Evolutionary conservation across 1,140 invertebrate species (phyloP).

Genomic region (Samia ricini): DNA sequence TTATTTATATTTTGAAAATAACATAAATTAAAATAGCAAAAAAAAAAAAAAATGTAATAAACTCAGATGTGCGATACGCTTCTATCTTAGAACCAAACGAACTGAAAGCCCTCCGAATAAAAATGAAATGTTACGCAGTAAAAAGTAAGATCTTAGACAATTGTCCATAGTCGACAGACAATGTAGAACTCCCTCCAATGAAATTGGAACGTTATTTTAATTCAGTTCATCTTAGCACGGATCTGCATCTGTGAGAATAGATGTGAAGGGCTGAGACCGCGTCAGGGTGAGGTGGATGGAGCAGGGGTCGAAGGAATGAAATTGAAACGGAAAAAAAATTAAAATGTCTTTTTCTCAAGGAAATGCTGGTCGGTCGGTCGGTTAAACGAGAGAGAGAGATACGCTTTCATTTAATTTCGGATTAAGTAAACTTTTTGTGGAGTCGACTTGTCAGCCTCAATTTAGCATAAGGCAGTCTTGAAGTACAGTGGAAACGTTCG

Average conservation of each 20-base stretch:
- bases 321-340: conserved; percentile 8
- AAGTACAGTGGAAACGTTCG: not conserved
- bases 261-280: too few species aligned
- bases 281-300: too few species aligned
- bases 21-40: too few species aligned
- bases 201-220: conserved; percentile 7
- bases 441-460: not conserved
- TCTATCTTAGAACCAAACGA: not conserved
- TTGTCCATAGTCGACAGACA: conserved; percentile 7
- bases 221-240: not conserved
- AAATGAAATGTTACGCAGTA: conserved; percentile 50
- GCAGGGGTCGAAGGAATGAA: not conserved
- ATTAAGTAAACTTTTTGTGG: conserved; percentile 6
- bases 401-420: conserved; percentile 2
- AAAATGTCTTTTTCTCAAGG: not conserved
- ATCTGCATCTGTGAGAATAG: not conserved
- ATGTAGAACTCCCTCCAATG: not conserved
- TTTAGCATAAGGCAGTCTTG: not conserved
- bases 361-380: not conserved
- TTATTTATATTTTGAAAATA: too few species aligned
- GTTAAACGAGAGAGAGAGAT: not conserved
- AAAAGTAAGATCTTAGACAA: conserved; percentile 34
- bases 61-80: not conserved
- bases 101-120: conserved; percentile 36
- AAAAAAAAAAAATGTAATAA: not conserved